Evolutionary conservation across 2,888 invertebrate genomes (phyloP).

Genomic region (Stenoptilia bipunctidactyla): DNA sequence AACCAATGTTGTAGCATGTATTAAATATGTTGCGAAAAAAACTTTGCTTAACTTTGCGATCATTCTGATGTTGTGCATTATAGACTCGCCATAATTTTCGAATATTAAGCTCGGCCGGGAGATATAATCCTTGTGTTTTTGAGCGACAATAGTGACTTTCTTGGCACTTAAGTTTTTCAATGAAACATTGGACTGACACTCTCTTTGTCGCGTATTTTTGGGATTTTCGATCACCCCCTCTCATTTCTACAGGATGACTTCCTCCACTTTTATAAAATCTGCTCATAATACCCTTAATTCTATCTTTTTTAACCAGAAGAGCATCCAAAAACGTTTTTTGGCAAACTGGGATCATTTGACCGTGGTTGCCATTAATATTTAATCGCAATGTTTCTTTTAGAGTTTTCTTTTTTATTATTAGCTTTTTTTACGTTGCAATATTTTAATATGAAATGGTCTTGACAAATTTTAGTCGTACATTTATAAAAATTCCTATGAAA

Average conservation of each 20-base stretch:
- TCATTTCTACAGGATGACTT: slow-evolving; percentile 5
- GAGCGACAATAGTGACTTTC: slow-evolving; percentile 12
- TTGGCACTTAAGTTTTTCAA: slow-evolving; percentile 11
- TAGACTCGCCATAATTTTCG: slow-evolving; percentile 2
- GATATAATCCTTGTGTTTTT: slow-evolving; percentile 1
- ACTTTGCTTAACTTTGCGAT: slow-evolving; percentile 2
- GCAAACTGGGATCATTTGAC: neutral
- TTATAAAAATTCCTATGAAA: slow-evolving; percentile 14
- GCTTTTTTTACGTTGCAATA: slow-evolving; percentile 12
- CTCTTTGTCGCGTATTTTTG: slow-evolving; percentile 10
- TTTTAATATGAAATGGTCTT: slow-evolving; percentile 15
- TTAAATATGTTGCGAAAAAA: slow-evolving; percentile 13
- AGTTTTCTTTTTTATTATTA: slow-evolving; percentile 10
- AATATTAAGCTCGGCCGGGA: neutral
- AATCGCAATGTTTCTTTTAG: slow-evolving; percentile 11
- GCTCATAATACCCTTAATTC: slow-evolving; percentile 10
- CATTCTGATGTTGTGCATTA: neutral
- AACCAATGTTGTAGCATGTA: slow-evolving; percentile 12
- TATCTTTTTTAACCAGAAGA: slow-evolving; percentile 8
- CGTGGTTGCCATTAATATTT: slow-evolving; percentile 11
- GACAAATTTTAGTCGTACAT: slow-evolving; percentile 11
- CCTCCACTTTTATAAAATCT: slow-evolving; percentile 9
- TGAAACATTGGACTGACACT: slow-evolving; percentile 12
- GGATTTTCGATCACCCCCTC: slow-evolving; percentile 14
- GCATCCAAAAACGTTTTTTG: slow-evolving; percentile 9